Percentiles rank a stretch among this genome's conserved stretches.
Evolutionary conservation across 2,888 invertebrate genomes (phyloP).

Genomic region (Herminia tarsipennalis): DNA sequence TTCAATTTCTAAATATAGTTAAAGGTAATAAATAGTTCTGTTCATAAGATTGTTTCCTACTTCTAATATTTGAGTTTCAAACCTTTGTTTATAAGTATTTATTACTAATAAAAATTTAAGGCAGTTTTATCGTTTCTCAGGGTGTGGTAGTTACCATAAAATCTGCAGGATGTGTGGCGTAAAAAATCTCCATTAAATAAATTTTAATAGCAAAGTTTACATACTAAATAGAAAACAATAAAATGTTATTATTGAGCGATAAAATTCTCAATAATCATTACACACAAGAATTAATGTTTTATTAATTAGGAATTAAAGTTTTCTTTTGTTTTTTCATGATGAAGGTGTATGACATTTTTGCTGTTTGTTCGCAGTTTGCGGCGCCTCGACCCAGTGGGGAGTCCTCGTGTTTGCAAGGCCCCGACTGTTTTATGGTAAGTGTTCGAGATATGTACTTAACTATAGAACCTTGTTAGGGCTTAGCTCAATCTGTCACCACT

Average conservation of each 20-base stretch:
- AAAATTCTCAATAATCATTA: conserved; percentile 21
- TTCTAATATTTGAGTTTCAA: no score
- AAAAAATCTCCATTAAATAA: no score
- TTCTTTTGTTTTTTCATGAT: conserved; percentile 18
- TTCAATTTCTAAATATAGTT: conserved; percentile 6
- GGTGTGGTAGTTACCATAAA: no score
- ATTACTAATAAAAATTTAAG: no score
- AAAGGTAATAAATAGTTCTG: not conserved
- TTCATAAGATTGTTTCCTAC: no score
- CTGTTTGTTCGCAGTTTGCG: conserved; percentile 87
- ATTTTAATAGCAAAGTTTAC: no score
- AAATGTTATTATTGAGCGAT: conserved; percentile 26
- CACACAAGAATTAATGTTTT: conserved; percentile 12
- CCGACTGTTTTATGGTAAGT: conserved; percentile 90
- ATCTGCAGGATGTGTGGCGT: no score
- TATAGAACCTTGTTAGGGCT: not conserved
- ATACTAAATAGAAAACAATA: no score
- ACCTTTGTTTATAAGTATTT: no score
- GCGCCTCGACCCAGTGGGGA: conserved; percentile 87
- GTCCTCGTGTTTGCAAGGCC: conserved; percentile 89
- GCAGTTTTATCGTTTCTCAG: no score
- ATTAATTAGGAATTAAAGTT: conserved; percentile 16
- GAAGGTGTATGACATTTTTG: conserved; percentile 57
- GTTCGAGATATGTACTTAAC: conserved; percentile 23
- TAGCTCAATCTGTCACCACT: not conserved